Evolutionary conservation across 2,113 vertebrate genomes (phyloP), one percentile per base, ranked within the genome.

Genomic region (Dendropsophus ebraccatus): DNA sequence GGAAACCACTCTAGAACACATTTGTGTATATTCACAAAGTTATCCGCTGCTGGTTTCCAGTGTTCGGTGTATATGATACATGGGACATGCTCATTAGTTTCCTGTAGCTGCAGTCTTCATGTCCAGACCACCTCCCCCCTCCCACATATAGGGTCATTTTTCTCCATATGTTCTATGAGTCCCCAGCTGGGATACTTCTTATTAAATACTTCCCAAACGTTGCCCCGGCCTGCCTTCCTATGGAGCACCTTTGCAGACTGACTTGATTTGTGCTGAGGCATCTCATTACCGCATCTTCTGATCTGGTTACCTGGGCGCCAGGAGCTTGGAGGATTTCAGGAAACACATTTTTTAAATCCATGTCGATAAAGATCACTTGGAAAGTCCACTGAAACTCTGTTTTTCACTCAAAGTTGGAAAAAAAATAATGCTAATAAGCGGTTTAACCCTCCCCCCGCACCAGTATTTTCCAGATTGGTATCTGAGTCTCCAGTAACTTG

Each of bases 201-300:
- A 84, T 84, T 84, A 62, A 77, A 84, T 35, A 65, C 83, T 84
- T 84, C 83, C 83, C 56, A 28, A 76, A 50, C 56, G n/a, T 28
- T 49, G 70, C 54, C 37, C 52, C 25, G 0, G 50, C 30, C 70
- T 56, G 70, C 37, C 82, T 73, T 73, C 82, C 69, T 58, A 72
- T 73, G 65, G 70, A 75, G 52, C 83, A 75, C 72, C 70, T 58
- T 77, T 49, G 14, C 72, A 84, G 25, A 76, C 56, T 11, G 56
- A 76, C 37, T 58, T 76, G 35, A 74, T 84, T 84, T 47, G 54
- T 47, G 54, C 30, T 19, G n/a, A 30, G 41, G 54, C 72, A 49
- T 62, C 83, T 76, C 83, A 84, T 84, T 76, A 84, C 83, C 1
- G 41, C 25, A 21, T 19, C 72, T 56, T 74, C 25, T 65, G 83